Evolutionary conservation across 2,113 vertebrate species (phyloP).

Genomic region (Echinops telfairi): DNA sequence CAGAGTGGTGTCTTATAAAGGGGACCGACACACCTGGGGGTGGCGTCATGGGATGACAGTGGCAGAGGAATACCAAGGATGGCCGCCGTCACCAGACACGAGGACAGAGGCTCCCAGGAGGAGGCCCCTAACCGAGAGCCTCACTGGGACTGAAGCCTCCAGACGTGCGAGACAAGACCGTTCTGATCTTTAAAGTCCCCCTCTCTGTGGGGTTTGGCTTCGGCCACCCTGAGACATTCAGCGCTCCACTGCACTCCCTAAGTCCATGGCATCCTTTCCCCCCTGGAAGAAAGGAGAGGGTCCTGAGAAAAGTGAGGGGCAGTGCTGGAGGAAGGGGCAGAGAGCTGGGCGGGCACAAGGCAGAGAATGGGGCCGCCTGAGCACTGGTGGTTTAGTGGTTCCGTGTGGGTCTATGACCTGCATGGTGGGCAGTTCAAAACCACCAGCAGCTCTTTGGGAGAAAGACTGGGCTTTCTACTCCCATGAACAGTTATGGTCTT

Average conservation of each 20-base stretch:
- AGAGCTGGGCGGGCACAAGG: no score
- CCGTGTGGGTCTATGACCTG: no score
- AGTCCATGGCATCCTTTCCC: not conserved
- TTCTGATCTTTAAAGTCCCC: not conserved
- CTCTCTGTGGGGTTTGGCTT: not conserved
- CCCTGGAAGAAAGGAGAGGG: not conserved
- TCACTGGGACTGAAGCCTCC: not conserved
- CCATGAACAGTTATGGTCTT: no score
- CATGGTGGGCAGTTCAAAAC: no score
- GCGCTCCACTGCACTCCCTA: not conserved
- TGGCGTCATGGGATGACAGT: not conserved
- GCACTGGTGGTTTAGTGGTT: no score
- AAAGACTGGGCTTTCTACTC: no score
- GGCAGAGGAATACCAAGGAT: not conserved
- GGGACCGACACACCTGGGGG: not conserved
- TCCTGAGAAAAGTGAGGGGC: not conserved
- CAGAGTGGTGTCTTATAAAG: not conserved
- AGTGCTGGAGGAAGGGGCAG: no score
- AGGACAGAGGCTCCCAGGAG: not conserved
- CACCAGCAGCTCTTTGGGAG: no score
- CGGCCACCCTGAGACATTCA: not conserved
- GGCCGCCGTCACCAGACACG: not conserved
- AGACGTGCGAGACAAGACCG: not conserved
- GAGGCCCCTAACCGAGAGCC: not conserved
- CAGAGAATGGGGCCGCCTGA: no score